A percentile compares a stretch with the other conserved stretches of the same genome.
These are phyloP conservation scores for Drosophila virilis DNA, from an alignment of 1,140 invertebrate genomes.

Conservation along the genomic window DNA sequence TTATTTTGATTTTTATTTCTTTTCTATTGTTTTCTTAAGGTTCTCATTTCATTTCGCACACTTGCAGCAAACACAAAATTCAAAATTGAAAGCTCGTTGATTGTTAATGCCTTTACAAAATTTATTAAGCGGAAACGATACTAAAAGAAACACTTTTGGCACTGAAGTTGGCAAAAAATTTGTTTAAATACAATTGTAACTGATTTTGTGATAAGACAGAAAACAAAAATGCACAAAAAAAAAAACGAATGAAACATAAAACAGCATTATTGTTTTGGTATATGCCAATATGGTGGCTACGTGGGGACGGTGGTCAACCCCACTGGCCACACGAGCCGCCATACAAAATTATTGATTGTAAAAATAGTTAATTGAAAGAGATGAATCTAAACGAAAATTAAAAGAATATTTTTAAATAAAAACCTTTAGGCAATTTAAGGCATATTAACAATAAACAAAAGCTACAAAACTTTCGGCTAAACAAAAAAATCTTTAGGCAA, in stretches of 20 bases:
- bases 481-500: conserved; percentile 76
- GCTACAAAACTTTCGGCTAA: conserved; percentile 70
- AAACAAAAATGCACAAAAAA: conserved; percentile 49
- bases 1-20: conserved; percentile 29
- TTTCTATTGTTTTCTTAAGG: conserved; percentile 34
- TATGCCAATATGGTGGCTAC: conserved; percentile 64
- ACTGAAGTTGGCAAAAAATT: conserved; percentile 62
- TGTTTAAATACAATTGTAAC: conserved; percentile 83
- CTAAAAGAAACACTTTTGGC: conserved; percentile 54
- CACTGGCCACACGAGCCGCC: conserved; percentile 23
- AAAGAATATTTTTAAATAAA: conserved; percentile 50
- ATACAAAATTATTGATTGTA: conserved; percentile 82
- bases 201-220: conserved; percentile 82
- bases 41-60: conserved; percentile 19
- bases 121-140: conserved; percentile 52
- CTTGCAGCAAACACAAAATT: conserved; percentile 48
- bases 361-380: conserved; percentile 78
- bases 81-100: conserved; percentile 71
- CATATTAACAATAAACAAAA: conserved; percentile 83
- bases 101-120: conserved; percentile 83
- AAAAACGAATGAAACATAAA: conserved; percentile 40
- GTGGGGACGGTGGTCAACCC: conserved; percentile 9
- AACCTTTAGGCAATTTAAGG: conserved; percentile 83
- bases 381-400: conserved; percentile 57
- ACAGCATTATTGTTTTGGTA: conserved; percentile 77